phyloP scores from a whole-genome alignment of 2,888 invertebrate species.

The Agelastica alni region DNA sequence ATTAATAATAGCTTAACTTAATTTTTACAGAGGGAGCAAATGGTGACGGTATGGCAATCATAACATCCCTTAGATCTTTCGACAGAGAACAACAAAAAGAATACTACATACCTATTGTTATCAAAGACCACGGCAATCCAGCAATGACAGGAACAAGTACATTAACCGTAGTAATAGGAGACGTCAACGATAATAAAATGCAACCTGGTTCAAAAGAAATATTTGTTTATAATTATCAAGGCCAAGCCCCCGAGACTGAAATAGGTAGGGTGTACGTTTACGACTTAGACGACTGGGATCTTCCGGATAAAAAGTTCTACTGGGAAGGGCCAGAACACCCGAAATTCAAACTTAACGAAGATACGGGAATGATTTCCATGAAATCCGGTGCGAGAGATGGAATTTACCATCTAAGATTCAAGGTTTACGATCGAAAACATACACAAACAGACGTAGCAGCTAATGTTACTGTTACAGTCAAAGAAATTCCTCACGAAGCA shows the following conservation, averaged over 20 bases:
- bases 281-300: conserved; percentile 98
- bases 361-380: conserved; percentile 96
- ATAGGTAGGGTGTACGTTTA: conserved; percentile 89
- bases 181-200: conserved; percentile 98
- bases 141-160: conserved; percentile 96
- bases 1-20: no score
- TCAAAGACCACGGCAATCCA: conserved; percentile 96
- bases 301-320: conserved; percentile 95
- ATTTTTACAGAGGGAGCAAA: conserved; percentile 84
- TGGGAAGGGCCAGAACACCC: conserved; percentile 89
- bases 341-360: conserved; percentile 81
- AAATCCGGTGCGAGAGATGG: conserved; percentile 89
- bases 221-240: conserved; percentile 94
- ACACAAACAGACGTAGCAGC: conserved; percentile 94
- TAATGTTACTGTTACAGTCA: conserved; percentile 93
- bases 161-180: conserved; percentile 94
- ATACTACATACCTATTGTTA: conserved; percentile 94
- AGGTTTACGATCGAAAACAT: conserved; percentile 91
- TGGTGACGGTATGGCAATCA: conserved; percentile 96
- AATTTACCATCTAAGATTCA: conserved; percentile 77
- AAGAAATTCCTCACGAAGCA: conserved; percentile 94
- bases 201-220: conserved; percentile 96
- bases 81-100: conserved; percentile 96
- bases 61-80: conserved; percentile 91
- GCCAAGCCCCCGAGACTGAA: conserved; percentile 56